Percentiles rank a stretch among this genome's conserved stretches.
phyloP scores from a whole-genome alignment of 2,888 invertebrate genomes.

The Epinotia demarniana region DNA sequence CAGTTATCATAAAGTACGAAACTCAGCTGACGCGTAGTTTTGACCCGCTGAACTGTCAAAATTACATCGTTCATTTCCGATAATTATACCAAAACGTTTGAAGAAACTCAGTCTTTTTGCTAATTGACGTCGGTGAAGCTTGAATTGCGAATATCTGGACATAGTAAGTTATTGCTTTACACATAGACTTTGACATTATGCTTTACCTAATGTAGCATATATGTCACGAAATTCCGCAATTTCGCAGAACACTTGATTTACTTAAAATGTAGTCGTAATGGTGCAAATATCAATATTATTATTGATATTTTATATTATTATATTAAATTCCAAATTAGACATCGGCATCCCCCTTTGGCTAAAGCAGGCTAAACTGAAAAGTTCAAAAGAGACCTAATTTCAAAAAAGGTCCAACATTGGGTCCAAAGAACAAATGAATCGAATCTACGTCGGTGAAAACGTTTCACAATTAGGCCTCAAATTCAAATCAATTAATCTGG shows the following conservation, averaged over 20 bases:
- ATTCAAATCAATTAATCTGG: no score
- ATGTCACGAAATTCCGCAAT: not conserved
- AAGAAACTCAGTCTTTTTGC: constrained; percentile 17
- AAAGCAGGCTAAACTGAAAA: not conserved
- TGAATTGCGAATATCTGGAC: constrained; percentile 8
- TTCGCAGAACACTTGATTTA: not conserved
- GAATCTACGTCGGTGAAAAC: no score
- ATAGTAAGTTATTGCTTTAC: not conserved
- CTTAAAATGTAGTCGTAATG: not conserved
- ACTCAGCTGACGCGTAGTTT: not conserved
- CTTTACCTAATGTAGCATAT: not conserved
- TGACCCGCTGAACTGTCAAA: not conserved
- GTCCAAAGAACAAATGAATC: no score
- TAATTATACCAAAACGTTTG: constrained; percentile 16
- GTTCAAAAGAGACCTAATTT: no score
- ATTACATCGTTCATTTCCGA: constrained; percentile 15
- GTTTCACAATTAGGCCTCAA: no score
- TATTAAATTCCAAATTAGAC: no score
- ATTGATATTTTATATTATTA: no score
- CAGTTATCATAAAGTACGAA: not conserved
- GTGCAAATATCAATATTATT: not conserved
- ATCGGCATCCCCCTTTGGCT: not conserved
- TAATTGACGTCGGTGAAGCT: constrained; percentile 20
- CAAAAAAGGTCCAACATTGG: not conserved
- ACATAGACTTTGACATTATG: not conserved